Evolutionary conservation across 2,113 vertebrate species (phyloP), one percentile per base, ranked within the genome.

Genomic region (Phaetusa simplex): DNA sequence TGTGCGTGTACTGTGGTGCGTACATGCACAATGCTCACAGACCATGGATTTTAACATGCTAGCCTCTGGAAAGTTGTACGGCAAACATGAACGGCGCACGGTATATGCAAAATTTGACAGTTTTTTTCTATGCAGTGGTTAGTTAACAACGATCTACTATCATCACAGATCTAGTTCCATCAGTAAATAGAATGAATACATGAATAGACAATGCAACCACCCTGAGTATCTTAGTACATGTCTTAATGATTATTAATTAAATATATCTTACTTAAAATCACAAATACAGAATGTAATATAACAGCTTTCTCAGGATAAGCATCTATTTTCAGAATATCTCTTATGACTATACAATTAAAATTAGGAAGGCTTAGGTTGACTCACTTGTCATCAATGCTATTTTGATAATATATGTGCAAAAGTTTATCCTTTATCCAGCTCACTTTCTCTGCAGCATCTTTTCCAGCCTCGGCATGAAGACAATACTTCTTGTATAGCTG

Each of bases 341-440:
- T 96, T 87, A 96, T 53, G 47, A 83, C 29, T 55, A 74, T 34
- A 95, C 38, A 93, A 87, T n/a, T 55, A 91, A 79, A 95, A 94
- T 86, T 85, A 77, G 64, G n/a, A 76, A 87, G 76, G 70, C 40
- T 96, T 87, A 93, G 55, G 73, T 96, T 80, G 64, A 98, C 98
- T 98, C 88, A 99, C 99, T 99, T 99, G 99, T 99, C 99, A 96
- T 99, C 99, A 30, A 99, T 99, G 99, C 99, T 99, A 98, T 99
- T 99, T 98, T 99, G 99, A 97, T 99, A 99, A 98, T 99, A 99
- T 98, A 99, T 99, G 98, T 99, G 99, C 94, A 99, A 97, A 96
- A 99, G 99, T 97, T 99, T 99, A 98, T 99, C 99, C 98, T 99
- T 99, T 98, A 99, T 99, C 99, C 99, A 99, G 98, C 98, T 99